A percentile compares a stretch with the other conserved stretches of the same genome.
These are phyloP conservation scores for Apotomis capreana DNA, from an alignment of 2,888 invertebrate genomes.

Conservation along the genomic window DNA sequence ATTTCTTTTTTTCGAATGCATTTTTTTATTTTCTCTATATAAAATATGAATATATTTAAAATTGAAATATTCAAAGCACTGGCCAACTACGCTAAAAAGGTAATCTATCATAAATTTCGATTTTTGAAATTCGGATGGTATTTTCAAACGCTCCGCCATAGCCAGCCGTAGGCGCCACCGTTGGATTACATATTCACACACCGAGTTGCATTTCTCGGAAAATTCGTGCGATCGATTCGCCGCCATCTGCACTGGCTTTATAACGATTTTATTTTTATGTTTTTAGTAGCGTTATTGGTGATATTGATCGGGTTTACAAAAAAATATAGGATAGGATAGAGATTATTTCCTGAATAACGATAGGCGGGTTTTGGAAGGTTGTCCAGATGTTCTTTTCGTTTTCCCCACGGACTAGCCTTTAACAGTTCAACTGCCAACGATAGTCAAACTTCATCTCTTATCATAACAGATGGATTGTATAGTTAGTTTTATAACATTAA, in stretches of 20 bases:
- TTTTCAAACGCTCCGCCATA: constrained; percentile 14
- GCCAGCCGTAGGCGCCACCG: constrained; percentile 28
- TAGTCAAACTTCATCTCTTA: too few species aligned
- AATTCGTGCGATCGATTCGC: constrained; percentile 58
- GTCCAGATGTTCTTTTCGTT: not conserved
- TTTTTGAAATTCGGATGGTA: not conserved
- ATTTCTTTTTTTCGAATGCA: too few species aligned
- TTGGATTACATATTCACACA: constrained; percentile 59
- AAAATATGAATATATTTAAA: too few species aligned
- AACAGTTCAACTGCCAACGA: too few species aligned
- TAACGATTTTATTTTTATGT: constrained; percentile 20
- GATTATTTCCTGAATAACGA: not conserved
- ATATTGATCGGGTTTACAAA: not conserved
- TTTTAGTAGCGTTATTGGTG: not conserved
- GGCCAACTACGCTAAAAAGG: too few species aligned
- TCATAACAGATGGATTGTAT: too few species aligned
- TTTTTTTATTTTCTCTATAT: too few species aligned
- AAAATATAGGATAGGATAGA: not conserved
- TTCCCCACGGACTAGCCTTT: too few species aligned
- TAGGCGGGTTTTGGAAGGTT: not conserved
- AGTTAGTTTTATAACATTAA: too few species aligned
- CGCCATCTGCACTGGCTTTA: constrained; percentile 47
- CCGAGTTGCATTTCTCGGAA: constrained; percentile 60
- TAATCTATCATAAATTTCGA: not conserved
- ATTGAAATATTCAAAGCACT: not conserved